Evolutionary conservation across 92 coral and sea anemone species (phyloP).

Genomic region (Palythoa grandiflora): DNA sequence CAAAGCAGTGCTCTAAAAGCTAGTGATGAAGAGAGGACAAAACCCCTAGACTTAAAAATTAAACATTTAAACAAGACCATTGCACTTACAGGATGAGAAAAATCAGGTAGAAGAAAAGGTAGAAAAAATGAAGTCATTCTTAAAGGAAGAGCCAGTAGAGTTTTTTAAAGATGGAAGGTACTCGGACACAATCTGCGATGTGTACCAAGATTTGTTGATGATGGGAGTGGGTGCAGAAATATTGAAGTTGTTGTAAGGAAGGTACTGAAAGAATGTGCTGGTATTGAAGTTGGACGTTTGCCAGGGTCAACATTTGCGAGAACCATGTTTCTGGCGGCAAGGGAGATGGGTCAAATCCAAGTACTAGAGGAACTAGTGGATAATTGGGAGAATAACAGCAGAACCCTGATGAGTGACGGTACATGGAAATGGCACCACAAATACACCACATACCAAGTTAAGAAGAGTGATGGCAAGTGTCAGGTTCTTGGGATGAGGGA

Average conservation of each 20-base stretch:
- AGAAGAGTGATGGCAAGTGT: neutral
- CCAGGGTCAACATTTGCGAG: slow-evolving; percentile 13
- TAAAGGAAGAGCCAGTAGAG: too few species aligned
- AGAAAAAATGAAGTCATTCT: too few species aligned
- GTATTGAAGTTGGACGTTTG: neutral
- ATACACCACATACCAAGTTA: neutral
- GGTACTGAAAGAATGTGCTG: neutral
- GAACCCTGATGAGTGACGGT: slow-evolving; percentile 16
- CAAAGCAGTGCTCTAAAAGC: too few species aligned
- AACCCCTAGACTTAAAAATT: too few species aligned
- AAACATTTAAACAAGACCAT: too few species aligned
- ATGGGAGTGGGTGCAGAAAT: neutral
- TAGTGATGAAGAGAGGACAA: too few species aligned
- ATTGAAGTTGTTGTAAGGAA: neutral
- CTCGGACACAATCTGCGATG: too few species aligned
- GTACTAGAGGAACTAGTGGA: neutral
- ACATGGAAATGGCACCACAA: slow-evolving; percentile 28
- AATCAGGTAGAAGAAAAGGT: too few species aligned
- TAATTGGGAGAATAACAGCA: neutral
- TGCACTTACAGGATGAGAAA: too few species aligned
- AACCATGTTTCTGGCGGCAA: slow-evolving; percentile 29
- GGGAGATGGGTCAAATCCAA: slow-evolving; percentile 13
- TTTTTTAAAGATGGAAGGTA: too few species aligned
- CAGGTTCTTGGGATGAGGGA: slow-evolving; percentile 33
- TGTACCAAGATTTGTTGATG: too few species aligned